These are phyloP conservation scores for Gallinago media DNA, from an alignment of 2,113 vertebrate species.

Conservation along the genomic window DNA sequence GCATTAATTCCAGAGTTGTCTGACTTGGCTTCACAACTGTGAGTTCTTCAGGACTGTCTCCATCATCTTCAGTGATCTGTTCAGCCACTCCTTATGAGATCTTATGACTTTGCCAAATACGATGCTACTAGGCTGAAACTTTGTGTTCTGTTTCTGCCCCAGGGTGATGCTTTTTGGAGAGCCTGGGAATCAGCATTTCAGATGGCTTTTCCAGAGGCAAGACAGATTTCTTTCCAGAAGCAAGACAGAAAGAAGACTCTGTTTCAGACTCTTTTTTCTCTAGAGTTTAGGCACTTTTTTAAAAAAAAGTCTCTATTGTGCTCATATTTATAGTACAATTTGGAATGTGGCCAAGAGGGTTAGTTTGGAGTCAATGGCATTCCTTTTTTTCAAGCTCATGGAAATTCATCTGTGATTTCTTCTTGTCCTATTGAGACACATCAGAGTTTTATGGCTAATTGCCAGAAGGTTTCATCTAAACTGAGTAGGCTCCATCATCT, in stretches of 20 bases:
- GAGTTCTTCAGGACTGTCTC: neutral
- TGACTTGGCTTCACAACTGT: fast-evolving
- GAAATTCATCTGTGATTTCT: neutral
- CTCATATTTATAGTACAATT: neutral
- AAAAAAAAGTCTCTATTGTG: neutral
- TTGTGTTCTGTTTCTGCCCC: neutral
- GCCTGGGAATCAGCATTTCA: neutral
- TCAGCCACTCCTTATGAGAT: neutral
- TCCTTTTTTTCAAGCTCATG: neutral
- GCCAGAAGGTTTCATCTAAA: neutral
- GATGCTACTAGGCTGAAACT: neutral
- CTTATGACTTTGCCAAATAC: neutral
- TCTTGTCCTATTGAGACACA: neutral
- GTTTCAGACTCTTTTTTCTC: neutral
- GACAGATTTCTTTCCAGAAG: neutral
- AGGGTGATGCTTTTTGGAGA: neutral
- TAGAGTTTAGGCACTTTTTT: neutral
- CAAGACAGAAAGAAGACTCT: neutral
- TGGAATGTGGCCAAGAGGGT: neutral
- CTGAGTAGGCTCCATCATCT: neutral
- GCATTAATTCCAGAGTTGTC: neutral
- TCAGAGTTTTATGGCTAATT: neutral
- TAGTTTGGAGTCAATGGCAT: neutral
- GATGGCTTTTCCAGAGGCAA: neutral
- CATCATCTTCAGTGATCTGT: fast-evolving